Percentiles rank a stretch among this genome's conserved stretches.
These are phyloP conservation scores for Pterostichus niger DNA, from an alignment of 2,888 invertebrate genomes.

Conservation along the genomic window DNA sequence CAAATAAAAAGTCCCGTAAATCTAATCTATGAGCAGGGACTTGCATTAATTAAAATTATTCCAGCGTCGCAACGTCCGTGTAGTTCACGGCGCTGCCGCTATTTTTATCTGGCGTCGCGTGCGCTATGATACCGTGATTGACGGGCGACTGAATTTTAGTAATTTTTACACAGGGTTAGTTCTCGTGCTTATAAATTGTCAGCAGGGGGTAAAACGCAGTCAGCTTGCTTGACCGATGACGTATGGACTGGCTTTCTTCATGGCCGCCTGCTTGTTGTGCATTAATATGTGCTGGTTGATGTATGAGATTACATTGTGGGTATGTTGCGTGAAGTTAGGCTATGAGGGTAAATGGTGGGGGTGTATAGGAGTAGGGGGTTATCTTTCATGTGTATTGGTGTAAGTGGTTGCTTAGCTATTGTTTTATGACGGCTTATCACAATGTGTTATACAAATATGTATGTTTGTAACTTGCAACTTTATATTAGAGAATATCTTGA, in stretches of 20 bases:
- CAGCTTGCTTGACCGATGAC: slow-evolving; percentile 31
- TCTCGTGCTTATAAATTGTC: slow-evolving; percentile 61
- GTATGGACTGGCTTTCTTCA: not conserved
- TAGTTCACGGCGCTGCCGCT: not conserved
- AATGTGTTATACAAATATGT: slow-evolving; percentile 41
- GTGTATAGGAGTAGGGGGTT: not conserved
- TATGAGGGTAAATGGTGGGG: not conserved
- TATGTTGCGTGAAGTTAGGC: slow-evolving; percentile 37
- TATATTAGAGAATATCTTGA: not conserved
- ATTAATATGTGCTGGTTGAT: slow-evolving; percentile 45
- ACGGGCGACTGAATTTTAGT: slow-evolving; percentile 59
- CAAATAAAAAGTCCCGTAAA: slow-evolving; percentile 42
- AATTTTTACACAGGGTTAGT: slow-evolving; percentile 54
- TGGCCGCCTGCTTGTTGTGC: slow-evolving; percentile 30
- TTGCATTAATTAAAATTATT: slow-evolving; percentile 33
- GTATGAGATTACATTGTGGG: slow-evolving; percentile 51
- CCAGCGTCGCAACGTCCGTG: not conserved
- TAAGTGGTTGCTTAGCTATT: slow-evolving; percentile 27
- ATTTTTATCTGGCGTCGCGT: slow-evolving; percentile 40
- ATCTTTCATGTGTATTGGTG: slow-evolving; percentile 34
- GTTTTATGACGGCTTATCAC: slow-evolving; percentile 40
- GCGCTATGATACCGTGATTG: slow-evolving; percentile 56
- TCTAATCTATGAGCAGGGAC: slow-evolving; percentile 27
- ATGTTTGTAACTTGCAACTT: slow-evolving; percentile 13
- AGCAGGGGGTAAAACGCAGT: slow-evolving; percentile 31